Base-by-base conservation (phyloP, 1,140 invertebrate genomes). In the Nasonia giraulti region DNA sequence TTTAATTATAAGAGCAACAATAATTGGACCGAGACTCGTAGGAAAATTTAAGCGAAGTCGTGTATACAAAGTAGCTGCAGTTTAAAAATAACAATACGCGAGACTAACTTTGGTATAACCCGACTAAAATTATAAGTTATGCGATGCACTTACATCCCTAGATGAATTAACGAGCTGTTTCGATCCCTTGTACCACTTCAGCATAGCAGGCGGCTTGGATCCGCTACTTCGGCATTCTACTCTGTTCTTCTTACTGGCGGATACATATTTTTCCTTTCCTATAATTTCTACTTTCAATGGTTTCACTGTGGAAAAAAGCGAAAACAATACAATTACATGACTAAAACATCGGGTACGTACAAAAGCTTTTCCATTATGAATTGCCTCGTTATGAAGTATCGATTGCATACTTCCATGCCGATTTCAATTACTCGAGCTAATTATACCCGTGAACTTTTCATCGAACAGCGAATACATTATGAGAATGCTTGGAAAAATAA, bases 131-230 rank as follows among this genome's bases (percentile, higher is more conserved):
- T 27, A 44, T 44, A 44, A 8, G 1, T 44, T 44, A 66, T 75
- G 44, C 78, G 33, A 44, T 84, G 33, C 5, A 93, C 93, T 94
- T 90, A 94, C 94, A 86, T 92, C 93, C 87, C 91, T 92, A 47
- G 92, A 92, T 37, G 91, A 90, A 80, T 91, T 91, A 87, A 94
- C 92, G 5, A 95, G 90, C 85, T 94, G 93, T 80, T 94, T 92
- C 69, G 93, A 94, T 44, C 91, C 90, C 85, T 90, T 95, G 94
- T 94, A 96, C 95, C 95, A 96, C 10, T 95, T 95, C 84, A 96
- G 94, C 37, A 93, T 90, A 2, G 96, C 95, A 33, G 94, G 93
- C 2, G 96, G 96, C 74, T 94, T 92, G 1, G 95, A 96, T 2
- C 96, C 96, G 11, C 90, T 91, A 69, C 95, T 94, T 75, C 93